Conservation (phyloP, 2,888 invertebrate species). For the Ochropacha duplaris region DNA sequence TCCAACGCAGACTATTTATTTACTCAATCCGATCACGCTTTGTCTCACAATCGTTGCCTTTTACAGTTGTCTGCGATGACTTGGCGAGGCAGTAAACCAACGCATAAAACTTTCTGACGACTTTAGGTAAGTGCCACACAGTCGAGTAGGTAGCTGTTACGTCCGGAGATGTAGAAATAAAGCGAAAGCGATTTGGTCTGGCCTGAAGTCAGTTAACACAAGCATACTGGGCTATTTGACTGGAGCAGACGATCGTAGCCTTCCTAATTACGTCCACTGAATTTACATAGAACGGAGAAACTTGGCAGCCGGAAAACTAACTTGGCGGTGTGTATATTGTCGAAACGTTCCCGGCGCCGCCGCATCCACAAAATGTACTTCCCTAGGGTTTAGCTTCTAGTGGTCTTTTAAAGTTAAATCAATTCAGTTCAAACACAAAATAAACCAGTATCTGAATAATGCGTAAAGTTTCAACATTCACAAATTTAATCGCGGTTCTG, state of each 20-base stretch:
- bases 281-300: constrained; percentile 64
- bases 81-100: constrained; percentile 57
- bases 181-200: constrained; percentile 44
- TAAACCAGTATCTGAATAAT: constrained; percentile 29
- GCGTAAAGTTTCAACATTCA: constrained; percentile 37
- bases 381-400: constrained; percentile 18
- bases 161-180: constrained; percentile 33
- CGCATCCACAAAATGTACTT: constrained; percentile 28
- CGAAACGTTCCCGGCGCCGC: constrained; percentile 42
- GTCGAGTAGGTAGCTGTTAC: constrained; percentile 22
- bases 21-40: constrained; percentile 78
- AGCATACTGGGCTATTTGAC: constrained; percentile 51
- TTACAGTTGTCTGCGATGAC: constrained; percentile 64
- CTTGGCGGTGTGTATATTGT: constrained; percentile 47
- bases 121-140: constrained; percentile 36
- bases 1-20: constrained; percentile 74
- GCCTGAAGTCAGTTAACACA: constrained; percentile 51
- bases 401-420: constrained; percentile 29
- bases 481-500: constrained; percentile 59
- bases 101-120: constrained; percentile 51
- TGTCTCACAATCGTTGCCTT: constrained; percentile 73
- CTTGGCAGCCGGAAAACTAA: constrained; percentile 63
- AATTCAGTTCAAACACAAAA: constrained; percentile 24
- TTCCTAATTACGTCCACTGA: constrained; percentile 62
- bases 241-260: constrained; percentile 52